These are phyloP conservation scores for Silurus meridionalis DNA, from an alignment of 2,113 vertebrate genomes.

Conservation along the genomic window DNA sequence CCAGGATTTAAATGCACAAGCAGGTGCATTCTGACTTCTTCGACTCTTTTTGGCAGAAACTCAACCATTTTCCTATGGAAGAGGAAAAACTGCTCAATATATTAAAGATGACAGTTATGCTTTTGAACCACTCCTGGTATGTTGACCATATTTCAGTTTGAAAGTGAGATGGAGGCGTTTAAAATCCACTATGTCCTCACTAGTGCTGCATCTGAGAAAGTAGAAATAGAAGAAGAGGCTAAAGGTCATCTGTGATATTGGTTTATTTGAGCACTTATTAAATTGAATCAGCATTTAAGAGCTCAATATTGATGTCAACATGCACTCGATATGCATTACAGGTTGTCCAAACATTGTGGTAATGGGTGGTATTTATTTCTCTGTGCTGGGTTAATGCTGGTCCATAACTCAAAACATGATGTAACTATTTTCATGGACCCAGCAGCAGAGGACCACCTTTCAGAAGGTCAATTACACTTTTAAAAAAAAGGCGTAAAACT, in stretches of 20 bases:
- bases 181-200: conserved; percentile 19
- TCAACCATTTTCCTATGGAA: not conserved
- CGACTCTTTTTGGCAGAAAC: not conserved
- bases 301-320: conserved; percentile 29
- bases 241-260: not conserved
- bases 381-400: not conserved
- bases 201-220: not conserved
- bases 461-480: conserved; percentile 6
- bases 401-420: conserved; percentile 16
- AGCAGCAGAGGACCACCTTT: not conserved
- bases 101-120: conserved; percentile 5
- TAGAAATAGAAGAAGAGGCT: not conserved
- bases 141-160: not conserved
- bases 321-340: not conserved
- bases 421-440: not conserved
- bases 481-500: not conserved
- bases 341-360: conserved; percentile 10
- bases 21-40: not conserved
- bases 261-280: not conserved
- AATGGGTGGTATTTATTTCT: conserved; percentile 6
- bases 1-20: not conserved
- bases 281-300: conserved; percentile 19
- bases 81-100: not conserved
- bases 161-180: not conserved
- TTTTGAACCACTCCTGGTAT: not conserved